phyloP scores from a whole-genome alignment of 2,797 vertebrate species.

The Uromys caudimaculatus region DNA sequence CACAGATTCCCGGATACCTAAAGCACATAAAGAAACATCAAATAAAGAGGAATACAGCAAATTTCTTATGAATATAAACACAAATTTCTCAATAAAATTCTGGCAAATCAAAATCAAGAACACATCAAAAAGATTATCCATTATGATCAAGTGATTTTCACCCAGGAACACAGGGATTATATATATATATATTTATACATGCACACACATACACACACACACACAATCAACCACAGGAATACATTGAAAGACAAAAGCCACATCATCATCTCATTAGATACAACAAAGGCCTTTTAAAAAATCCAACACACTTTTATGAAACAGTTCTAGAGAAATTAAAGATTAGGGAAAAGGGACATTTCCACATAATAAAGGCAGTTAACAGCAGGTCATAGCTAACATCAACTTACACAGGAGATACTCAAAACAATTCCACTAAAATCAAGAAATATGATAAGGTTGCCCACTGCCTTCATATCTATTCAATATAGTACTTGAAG shows the following conservation, averaged over 20 bases:
- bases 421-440: neutral
- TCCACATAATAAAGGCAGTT: neutral
- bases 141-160: neutral
- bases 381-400: neutral
- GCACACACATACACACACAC: neutral
- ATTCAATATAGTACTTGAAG: neutral
- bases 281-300: neutral
- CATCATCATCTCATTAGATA: neutral
- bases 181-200: too few relatives aligned
- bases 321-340: too few relatives aligned
- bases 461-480: neutral
- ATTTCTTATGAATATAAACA: neutral
- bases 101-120: neutral
- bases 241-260: neutral
- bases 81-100: neutral
- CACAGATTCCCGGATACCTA: neutral
- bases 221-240: neutral
- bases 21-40: neutral
- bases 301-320: neutral
- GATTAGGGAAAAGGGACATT: neutral
- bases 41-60: too few relatives aligned
- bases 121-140: neutral
- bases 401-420: neutral
- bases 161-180: neutral
- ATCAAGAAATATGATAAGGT: neutral